Evolutionary conservation across 2,797 vertebrate genomes (phyloP).

Genomic region (Pyrocephalus nanus): DNA sequence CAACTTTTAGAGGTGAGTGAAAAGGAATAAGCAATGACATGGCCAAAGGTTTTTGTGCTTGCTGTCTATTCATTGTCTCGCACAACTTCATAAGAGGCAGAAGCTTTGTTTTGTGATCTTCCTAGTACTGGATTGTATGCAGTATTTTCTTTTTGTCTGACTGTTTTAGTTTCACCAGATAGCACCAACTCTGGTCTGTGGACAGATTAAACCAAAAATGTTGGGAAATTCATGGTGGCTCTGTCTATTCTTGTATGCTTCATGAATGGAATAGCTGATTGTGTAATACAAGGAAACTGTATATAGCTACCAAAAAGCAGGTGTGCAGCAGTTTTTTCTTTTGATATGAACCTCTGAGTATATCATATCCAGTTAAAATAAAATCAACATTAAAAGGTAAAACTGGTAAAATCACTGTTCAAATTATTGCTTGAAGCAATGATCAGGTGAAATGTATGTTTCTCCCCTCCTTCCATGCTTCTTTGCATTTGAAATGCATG

Average conservation of each 20-base stretch:
- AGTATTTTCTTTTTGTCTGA: neutral
- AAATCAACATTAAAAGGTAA: slow-evolving; percentile 12
- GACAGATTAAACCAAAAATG: neutral
- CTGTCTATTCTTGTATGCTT: neutral
- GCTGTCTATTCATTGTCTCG: neutral
- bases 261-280: slow-evolving; percentile 34
- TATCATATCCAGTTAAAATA: neutral
- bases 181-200: neutral
- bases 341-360: neutral
- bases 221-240: neutral
- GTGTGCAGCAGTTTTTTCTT: neutral
- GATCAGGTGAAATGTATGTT: neutral
- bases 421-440: neutral
- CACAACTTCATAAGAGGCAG: neutral
- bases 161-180: neutral
- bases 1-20: neutral
- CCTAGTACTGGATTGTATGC: neutral
- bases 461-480: neutral
- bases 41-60: neutral
- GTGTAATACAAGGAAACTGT: slow-evolving; percentile 20
- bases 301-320: neutral
- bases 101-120: neutral
- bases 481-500: neutral
- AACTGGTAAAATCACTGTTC: neutral
- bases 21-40: neutral